Evolutionary conservation across 2,113 vertebrate species (phyloP).

Genomic region (Xiphophorus hellerii): DNA sequence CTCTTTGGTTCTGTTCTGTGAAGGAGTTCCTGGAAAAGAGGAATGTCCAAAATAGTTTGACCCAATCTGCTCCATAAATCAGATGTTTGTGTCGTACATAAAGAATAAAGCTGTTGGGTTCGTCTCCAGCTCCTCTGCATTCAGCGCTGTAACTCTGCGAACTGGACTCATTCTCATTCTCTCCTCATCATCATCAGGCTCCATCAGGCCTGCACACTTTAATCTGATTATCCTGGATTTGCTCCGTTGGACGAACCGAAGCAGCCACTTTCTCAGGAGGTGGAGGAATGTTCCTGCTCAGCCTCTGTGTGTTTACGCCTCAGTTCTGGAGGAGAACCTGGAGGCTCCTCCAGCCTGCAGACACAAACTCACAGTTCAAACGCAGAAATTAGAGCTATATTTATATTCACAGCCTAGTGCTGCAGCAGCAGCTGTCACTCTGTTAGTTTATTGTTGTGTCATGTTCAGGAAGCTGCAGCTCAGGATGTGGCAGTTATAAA

Average conservation of each 20-base stretch:
- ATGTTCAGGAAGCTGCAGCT: slow-evolving; percentile 6
- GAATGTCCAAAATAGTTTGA: too few relatives aligned
- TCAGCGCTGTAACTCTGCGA: slow-evolving; percentile 9
- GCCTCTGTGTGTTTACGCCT: slow-evolving; percentile 27
- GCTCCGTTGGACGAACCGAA: background rate
- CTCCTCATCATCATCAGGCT: slow-evolving; percentile 22
- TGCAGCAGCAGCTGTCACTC: slow-evolving; percentile 27
- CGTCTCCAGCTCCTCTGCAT: background rate
- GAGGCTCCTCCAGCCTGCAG: slow-evolving; percentile 7
- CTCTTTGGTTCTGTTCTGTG: too few relatives aligned
- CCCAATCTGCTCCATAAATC: background rate
- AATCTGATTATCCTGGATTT: slow-evolving; percentile 57
- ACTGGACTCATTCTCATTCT: slow-evolving; percentile 70
- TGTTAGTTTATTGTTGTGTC: slow-evolving; percentile 34
- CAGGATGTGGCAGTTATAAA: background rate
- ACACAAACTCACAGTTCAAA: slow-evolving; percentile 23
- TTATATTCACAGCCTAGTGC: slow-evolving; percentile 30
- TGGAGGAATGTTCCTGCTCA: background rate
- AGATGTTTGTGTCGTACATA: background rate
- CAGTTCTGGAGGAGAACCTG: slow-evolving; percentile 38
- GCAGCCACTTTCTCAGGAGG: slow-evolving; percentile 9
- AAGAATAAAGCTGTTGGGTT: background rate
- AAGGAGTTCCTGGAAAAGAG: background rate
- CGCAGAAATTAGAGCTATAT: slow-evolving; percentile 36
- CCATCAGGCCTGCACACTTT: slow-evolving; percentile 39